These are phyloP conservation scores for Setipinna tenuifilis DNA, from an alignment of 2,797 vertebrate species.

Conservation along the genomic window DNA sequence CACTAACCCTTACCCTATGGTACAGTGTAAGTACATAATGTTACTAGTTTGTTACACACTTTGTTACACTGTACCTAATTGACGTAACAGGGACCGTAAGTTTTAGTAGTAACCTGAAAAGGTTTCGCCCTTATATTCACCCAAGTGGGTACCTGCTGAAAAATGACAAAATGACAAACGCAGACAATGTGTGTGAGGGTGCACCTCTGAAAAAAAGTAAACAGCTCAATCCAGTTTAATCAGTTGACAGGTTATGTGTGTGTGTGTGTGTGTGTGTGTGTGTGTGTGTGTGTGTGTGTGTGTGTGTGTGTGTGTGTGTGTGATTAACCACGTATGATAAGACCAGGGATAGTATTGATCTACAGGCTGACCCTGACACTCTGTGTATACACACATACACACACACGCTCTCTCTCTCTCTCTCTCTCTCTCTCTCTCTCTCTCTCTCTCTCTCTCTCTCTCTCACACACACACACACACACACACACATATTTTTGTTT, in stretches of 20 bases:
- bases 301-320: background rate
- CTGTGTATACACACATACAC: background rate
- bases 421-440: background rate
- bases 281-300: constrained; percentile 9
- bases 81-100: no score
- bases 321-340: background rate
- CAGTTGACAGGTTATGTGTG: constrained; percentile 22
- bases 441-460: background rate
- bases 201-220: background rate
- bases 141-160: no score
- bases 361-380: background rate
- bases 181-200: background rate
- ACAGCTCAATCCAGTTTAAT: background rate
- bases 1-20: no score
- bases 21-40: no score
- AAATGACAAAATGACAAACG: no score
- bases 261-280: constrained; percentile 10
- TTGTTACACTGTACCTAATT: no score
- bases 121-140: no score
- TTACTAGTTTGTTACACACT: no score
- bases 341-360: constrained; percentile 14
- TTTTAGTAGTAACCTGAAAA: no score
- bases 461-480: background rate
- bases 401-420: background rate
- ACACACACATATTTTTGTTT: background rate